Percentiles rank a stretch among this genome's conserved stretches.
Evolutionary conservation across 1,140 invertebrate genomes (phyloP).

Genomic region (Cyrtorhinus lividipennis): DNA sequence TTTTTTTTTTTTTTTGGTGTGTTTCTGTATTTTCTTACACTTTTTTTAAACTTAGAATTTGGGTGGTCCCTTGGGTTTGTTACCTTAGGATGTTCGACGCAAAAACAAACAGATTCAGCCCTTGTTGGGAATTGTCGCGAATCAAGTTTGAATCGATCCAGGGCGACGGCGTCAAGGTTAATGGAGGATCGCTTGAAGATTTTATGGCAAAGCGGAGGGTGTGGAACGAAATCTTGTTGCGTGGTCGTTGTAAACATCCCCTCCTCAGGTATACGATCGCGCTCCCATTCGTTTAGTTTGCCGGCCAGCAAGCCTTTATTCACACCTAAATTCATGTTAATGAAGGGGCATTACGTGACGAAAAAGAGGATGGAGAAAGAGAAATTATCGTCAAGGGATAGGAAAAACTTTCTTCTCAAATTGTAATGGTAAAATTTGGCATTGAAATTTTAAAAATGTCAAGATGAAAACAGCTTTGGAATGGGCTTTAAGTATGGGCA

Average conservation of each 20-base stretch:
- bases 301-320: neutral
- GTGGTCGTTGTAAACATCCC: neutral
- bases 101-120: neutral
- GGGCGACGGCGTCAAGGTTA: neutral
- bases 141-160: neutral
- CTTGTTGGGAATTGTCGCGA: neutral
- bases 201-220: neutral
- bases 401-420: too few relatives aligned
- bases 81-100: neutral
- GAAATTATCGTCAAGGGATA: too few relatives aligned
- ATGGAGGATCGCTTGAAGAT: neutral
- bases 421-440: too few relatives aligned
- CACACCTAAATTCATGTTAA: neutral
- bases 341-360: too few relatives aligned
- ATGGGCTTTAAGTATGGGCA: too few relatives aligned
- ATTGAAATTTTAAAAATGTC: too few relatives aligned
- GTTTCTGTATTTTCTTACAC: too few relatives aligned
- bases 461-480: too few relatives aligned
- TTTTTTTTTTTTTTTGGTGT: too few relatives aligned
- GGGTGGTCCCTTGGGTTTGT: too few relatives aligned
- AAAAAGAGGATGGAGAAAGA: too few relatives aligned
- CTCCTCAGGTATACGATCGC: neutral
- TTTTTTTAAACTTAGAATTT: too few relatives aligned
- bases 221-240: neutral
- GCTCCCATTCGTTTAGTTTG: neutral